Evolutionary conservation across 2,888 invertebrate species (phyloP).

Genomic region (Phalera bucephala): DNA sequence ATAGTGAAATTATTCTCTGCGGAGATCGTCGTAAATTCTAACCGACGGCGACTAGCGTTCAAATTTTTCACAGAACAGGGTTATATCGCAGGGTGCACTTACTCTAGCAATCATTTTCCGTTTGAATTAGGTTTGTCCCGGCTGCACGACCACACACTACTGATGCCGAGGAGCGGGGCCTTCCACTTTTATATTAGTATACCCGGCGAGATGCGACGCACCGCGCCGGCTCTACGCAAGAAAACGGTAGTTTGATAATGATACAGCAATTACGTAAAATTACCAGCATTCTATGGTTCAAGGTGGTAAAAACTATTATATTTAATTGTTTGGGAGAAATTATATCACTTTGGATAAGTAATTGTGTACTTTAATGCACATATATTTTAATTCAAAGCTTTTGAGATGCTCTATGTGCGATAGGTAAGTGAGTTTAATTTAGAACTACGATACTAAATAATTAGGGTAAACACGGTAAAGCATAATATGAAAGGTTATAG

Average conservation of each 20-base stretch:
- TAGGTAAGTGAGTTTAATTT: no score
- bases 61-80: conserved; percentile 25
- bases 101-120: conserved; percentile 80
- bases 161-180: conserved; percentile 62
- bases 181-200: conserved; percentile 76
- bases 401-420: no score
- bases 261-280: conserved; percentile 77
- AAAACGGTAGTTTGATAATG: conserved; percentile 79
- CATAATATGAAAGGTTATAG: no score
- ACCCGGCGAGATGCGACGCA: conserved; percentile 67
- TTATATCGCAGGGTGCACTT: conserved; percentile 56
- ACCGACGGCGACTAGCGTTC: no score
- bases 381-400: no score
- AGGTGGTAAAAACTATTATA: conserved; percentile 58
- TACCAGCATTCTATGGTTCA: conserved; percentile 66
- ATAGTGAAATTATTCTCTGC: no score
- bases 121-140: conserved; percentile 76
- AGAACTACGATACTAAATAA: no score
- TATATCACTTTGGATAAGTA: conserved; percentile 17
- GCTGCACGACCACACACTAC: conserved; percentile 79
- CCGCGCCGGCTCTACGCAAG: conserved; percentile 68
- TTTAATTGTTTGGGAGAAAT: conserved; percentile 36
- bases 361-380: no score
- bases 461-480: no score
- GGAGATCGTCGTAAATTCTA: no score